A percentile compares a stretch with the other conserved stretches of the same genome.
Conservation (phyloP, 1,140 invertebrate species). For the Ephestia elutella region DNA sequence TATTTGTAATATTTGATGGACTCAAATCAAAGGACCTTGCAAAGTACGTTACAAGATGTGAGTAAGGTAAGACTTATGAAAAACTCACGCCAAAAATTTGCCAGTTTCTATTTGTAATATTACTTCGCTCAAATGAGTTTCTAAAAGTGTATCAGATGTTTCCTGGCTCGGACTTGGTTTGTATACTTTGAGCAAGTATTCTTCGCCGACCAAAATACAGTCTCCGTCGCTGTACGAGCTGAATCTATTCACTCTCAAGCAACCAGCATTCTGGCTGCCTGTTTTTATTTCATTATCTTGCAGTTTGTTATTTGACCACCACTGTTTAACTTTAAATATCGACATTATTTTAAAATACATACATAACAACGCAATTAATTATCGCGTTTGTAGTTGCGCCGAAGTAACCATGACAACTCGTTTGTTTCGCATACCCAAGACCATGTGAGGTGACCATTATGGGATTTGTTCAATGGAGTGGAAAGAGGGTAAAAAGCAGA, state of each 20-base stretch:
- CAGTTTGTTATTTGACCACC: slow-evolving; percentile 56
- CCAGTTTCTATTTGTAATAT: slow-evolving; percentile 59
- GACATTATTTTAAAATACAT: slow-evolving; percentile 34
- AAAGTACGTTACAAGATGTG: background rate
- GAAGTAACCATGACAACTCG: too few relatives aligned
- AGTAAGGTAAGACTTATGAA: background rate
- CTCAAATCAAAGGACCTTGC: too few relatives aligned
- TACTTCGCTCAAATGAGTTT: slow-evolving; percentile 40
- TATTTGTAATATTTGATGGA: too few relatives aligned
- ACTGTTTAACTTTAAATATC: slow-evolving; percentile 61
- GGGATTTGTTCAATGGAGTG: too few relatives aligned
- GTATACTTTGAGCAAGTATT: slow-evolving; percentile 46
- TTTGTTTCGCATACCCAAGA: too few relatives aligned
- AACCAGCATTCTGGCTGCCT: slow-evolving; percentile 40
- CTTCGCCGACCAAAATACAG: slow-evolving; percentile 49
- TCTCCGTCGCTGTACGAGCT: slow-evolving; percentile 54
- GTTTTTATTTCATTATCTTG: slow-evolving; percentile 30
- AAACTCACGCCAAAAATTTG: slow-evolving; percentile 56
- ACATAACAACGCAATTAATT: background rate
- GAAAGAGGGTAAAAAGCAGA: too few relatives aligned
- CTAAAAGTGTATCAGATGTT: slow-evolving; percentile 39
- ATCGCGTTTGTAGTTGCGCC: too few relatives aligned
- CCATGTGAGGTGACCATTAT: too few relatives aligned
- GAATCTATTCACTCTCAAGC: slow-evolving; percentile 62
- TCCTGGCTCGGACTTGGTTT: slow-evolving; percentile 41